Evolutionary conservation across 2,888 invertebrate genomes (phyloP), one percentile per base, ranked within the genome.

Genomic region (Euphydryas editha): DNA sequence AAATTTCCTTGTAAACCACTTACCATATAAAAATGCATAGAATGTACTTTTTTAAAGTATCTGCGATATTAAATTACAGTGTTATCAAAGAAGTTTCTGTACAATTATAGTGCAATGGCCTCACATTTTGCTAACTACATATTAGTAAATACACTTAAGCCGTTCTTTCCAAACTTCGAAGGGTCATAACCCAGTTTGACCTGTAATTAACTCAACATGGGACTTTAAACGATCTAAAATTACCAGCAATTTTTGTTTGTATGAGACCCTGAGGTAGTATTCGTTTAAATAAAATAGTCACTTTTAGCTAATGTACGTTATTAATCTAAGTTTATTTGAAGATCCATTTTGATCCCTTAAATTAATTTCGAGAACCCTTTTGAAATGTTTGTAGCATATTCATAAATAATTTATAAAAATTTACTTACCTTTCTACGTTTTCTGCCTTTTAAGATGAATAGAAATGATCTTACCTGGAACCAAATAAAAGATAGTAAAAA

Each of bases 201-300:
- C 86, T 81, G 84, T 88, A 88, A 90, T 90, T 91, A 91, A 87
- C 85, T 84, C 85, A 72, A 81, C 81, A 79, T 84, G 86, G 75
- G 78, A 81, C 79, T 84, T 81, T 81, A 81, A 84, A 83, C 81
- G 81, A 77, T 83, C 80, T 75, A 78, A 82, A 83, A 72, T 72
- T 70, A 67, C 65, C 51, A 51, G 60, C 62, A 47, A 60, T 59
- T 54, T 60, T 65, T 70, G 62, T 70, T 68, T 62, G 42, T 49
- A 62, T 66, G 51, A 5, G 55, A 61, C 36, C 58, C 18, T 46
- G 36, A 57, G 58, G 62, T 15, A 37, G 68, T 62, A 62, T 65
- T 59, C 54, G 54, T 68, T 37, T 51, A 59, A 55, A 49, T 62
- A 13, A 54, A n/a, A 61, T 54, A 54, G 54, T 24, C 18, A 37